These are phyloP conservation scores for Achatina immaculata DNA, from an alignment of 1,140 invertebrate species.

Conservation along the genomic window DNA sequence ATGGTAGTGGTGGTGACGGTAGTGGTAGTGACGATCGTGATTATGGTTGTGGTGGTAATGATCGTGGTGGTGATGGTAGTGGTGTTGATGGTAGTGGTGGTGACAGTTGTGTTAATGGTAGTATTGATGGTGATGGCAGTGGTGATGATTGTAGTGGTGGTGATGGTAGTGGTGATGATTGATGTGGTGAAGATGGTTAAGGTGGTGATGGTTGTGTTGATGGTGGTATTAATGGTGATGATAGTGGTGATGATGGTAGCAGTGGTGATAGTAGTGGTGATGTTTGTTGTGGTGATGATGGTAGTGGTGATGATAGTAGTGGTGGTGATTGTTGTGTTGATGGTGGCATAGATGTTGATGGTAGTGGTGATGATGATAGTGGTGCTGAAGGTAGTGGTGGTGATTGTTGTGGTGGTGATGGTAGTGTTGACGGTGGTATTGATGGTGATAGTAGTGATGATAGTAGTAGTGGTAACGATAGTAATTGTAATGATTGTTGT, in stretches of 20 bases:
- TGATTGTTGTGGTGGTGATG: conserved; percentile 3
- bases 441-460: background rate
- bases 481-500: background rate
- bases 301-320: background rate
- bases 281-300: background rate
- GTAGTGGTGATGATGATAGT: background rate
- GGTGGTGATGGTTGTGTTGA: background rate
- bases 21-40: background rate
- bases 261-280: background rate
- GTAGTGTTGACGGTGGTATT: conserved; percentile 8
- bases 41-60: background rate
- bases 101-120: background rate
- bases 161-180: background rate
- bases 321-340: background rate
- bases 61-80: background rate
- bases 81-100: background rate
- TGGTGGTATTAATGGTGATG: background rate
- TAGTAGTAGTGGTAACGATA: background rate
- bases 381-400: background rate
- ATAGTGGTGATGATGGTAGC: background rate
- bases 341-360: background rate
- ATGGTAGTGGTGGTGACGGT: background rate
- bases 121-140: background rate
- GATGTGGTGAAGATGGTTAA: background rate
- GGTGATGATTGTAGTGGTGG: background rate